Conservation (phyloP, 2,888 invertebrate genomes). For the Lingula anatina region DNA sequence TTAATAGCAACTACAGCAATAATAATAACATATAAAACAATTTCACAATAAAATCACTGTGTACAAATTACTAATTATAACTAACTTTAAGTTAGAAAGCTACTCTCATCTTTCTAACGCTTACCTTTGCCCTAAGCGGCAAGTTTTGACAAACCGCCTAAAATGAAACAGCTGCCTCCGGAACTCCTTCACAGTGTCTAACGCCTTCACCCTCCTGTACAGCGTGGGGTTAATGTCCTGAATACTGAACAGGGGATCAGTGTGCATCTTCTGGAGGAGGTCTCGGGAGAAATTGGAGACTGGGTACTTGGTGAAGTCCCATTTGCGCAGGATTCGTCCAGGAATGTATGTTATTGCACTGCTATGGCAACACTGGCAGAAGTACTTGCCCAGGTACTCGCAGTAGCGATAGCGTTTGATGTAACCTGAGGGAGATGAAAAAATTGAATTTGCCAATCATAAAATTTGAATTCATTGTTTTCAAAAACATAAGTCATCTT, state of each 20-base stretch:
- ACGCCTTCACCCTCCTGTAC: slow-evolving; percentile 61
- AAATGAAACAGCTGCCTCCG: slow-evolving; percentile 65
- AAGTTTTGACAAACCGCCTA: slow-evolving; percentile 71
- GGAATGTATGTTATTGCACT: slow-evolving; percentile 69
- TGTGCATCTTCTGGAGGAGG: slow-evolving; percentile 69
- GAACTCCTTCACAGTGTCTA: slow-evolving; percentile 61
- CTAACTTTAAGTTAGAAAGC: no score
- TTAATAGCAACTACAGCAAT: not conserved
- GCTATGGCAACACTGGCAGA: slow-evolving; percentile 81
- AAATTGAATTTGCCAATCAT: not conserved
- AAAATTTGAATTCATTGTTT: not conserved
- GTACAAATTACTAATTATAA: no score
- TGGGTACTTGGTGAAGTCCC: slow-evolving; percentile 64
- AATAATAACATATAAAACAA: no score
- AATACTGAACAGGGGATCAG: slow-evolving; percentile 73
- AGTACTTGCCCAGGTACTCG: slow-evolving; percentile 77
- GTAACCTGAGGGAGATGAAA: slow-evolving; percentile 53
- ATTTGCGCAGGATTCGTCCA: slow-evolving; percentile 53
- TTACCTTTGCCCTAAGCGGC: slow-evolving; percentile 62
- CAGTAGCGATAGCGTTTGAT: slow-evolving; percentile 71
- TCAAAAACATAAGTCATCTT: no score
- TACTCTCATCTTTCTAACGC: slow-evolving; percentile 4
- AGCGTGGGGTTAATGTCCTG: slow-evolving; percentile 66
- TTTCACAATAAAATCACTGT: no score
- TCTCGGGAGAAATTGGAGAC: slow-evolving; percentile 77